These are phyloP conservation scores for Hoplodrina blanda DNA, from an alignment of 2,888 invertebrate genomes.

Conservation along the genomic window DNA sequence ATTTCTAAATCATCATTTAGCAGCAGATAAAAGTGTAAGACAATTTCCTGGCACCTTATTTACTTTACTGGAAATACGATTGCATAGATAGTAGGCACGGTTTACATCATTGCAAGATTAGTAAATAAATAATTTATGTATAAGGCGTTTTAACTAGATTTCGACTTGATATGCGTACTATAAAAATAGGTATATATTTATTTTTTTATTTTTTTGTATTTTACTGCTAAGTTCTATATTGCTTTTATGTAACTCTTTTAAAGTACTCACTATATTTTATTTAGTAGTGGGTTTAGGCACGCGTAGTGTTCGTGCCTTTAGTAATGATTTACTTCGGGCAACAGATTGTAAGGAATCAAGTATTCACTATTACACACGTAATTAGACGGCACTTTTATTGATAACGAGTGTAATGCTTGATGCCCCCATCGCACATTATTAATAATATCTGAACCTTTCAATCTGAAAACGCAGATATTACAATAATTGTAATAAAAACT, in stretches of 20 bases:
- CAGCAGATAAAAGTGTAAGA: background rate
- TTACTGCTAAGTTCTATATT: background rate
- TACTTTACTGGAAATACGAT: constrained; percentile 21
- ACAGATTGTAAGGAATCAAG: background rate
- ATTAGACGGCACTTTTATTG: background rate
- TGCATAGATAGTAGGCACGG: constrained; percentile 16
- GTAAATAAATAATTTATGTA: constrained; percentile 5
- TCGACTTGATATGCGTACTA: background rate
- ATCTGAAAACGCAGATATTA: background rate
- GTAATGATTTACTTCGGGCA: background rate
- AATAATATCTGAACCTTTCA: constrained; percentile 10
- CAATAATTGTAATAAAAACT: background rate
- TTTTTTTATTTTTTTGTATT: constrained; percentile 6
- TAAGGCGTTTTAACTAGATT: background rate
- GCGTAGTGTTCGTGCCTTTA: constrained; percentile 34
- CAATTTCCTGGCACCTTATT: background rate
- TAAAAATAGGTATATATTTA: constrained; percentile 23
- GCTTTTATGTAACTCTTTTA: too few relatives aligned
- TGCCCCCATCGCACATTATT: background rate
- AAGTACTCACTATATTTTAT: background rate
- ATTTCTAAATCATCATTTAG: background rate
- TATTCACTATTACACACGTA: background rate
- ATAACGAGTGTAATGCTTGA: background rate
- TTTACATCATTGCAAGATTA: background rate
- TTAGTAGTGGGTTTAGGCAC: constrained; percentile 10